Conservation (phyloP, 2,797 vertebrate genomes). For the Neopelma chrysocephalum region DNA sequence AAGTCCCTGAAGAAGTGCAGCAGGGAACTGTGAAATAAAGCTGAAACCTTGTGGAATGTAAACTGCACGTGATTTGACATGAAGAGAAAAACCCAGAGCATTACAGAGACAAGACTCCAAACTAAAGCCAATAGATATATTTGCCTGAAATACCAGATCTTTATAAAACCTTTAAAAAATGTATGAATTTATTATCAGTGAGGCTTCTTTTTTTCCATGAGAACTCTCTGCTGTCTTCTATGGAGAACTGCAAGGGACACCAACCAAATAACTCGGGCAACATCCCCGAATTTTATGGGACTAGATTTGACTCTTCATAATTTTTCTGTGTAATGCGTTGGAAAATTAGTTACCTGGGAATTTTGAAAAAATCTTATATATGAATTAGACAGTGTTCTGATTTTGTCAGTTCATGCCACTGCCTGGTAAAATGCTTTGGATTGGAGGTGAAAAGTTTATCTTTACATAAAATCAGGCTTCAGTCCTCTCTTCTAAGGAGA, state of each 20-base stretch:
- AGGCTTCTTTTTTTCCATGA: not conserved
- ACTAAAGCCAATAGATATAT: not conserved
- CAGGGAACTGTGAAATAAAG: slow-evolving; percentile 21
- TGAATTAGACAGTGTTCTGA: not conserved
- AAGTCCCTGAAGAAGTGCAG: not conserved
- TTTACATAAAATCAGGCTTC: not conserved
- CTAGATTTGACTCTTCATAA: not conserved
- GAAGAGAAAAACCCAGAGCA: not conserved
- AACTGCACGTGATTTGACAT: not conserved
- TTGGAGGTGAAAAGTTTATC: not conserved
- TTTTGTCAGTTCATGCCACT: not conserved
- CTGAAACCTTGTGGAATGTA: slow-evolving; percentile 18
- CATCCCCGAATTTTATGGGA: not conserved
- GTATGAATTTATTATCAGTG: not conserved
- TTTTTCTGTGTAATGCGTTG: not conserved
- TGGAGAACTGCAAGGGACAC: not conserved
- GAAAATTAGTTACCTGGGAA: not conserved
- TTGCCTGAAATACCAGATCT: not conserved
- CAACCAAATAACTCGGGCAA: not conserved
- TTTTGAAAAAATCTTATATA: not conserved
- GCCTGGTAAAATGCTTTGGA: not conserved
- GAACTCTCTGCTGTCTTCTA: not conserved
- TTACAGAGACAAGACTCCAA: not conserved
- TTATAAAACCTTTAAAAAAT: not conserved
- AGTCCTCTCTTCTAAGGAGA: not conserved